Conservation (phyloP, 1,140 invertebrate genomes). For the Palaemon carinicauda region DNA sequence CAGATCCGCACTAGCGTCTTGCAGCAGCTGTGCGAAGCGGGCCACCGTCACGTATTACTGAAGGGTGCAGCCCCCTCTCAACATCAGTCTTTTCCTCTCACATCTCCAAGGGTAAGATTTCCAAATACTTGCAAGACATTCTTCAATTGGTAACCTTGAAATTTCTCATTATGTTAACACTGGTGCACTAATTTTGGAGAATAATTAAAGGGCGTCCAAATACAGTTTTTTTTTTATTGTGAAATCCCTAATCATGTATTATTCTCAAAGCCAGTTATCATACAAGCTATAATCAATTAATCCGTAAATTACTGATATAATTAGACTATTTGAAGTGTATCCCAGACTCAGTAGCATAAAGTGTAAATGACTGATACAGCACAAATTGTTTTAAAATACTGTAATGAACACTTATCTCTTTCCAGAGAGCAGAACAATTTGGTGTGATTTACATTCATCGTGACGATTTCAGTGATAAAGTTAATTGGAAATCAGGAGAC, state of each 20-base stretch:
- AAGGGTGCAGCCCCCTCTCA: not conserved
- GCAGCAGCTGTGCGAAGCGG: not conserved
- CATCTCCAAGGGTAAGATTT: not conserved
- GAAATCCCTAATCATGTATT: too few relatives aligned
- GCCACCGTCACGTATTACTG: not conserved
- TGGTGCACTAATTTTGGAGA: too few relatives aligned
- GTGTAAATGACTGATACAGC: not conserved
- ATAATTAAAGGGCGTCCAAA: too few relatives aligned
- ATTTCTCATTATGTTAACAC: too few relatives aligned
- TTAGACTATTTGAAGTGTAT: too few relatives aligned
- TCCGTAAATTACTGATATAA: too few relatives aligned
- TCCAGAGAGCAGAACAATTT: conserved; percentile 11
- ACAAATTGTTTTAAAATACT: not conserved
- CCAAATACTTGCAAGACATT: not conserved
- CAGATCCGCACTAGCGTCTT: not conserved
- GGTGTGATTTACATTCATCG: conserved; percentile 17
- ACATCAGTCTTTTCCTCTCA: not conserved
- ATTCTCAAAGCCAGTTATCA: too few relatives aligned
- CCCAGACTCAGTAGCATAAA: too few relatives aligned
- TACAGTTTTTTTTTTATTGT: too few relatives aligned
- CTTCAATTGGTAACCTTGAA: too few relatives aligned
- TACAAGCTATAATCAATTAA: too few relatives aligned
- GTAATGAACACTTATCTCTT: not conserved
- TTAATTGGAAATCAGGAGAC: conserved; percentile 19
- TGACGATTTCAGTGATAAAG: conserved; percentile 8